Base-by-base conservation (phyloP, 2,888 invertebrate genomes). In the Pollenia angustigena region DNA sequence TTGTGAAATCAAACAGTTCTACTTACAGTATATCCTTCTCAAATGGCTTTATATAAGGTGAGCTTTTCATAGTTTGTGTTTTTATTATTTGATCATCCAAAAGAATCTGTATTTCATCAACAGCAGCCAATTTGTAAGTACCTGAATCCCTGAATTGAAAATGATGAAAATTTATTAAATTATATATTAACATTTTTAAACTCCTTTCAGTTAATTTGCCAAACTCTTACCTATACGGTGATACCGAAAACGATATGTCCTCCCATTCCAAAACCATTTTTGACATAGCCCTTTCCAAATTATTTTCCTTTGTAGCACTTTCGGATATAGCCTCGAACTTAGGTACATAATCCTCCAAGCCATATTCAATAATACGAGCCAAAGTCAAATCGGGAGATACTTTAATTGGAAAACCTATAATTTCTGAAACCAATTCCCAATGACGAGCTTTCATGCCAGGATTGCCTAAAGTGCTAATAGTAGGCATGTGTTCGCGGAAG, bases 31-130 rank as follows among this genome's bases (percentile, higher is more conserved):
- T 97, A 91, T 96, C 95, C 72, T 95, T 95, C 93, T 98, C 97
- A 92, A 99, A 98, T 0, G 99, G 99, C 92, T 98, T 98, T 88
- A 99, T 98, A 90, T 98, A 99, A 0, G 98, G 98, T 0, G 99
- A 99, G 91, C 98, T 98, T 93, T 98, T 97, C 98, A 99, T 99
- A 0, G 99, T 98, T 92, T 99, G 98, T 1, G 98, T 98, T 93
- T 99, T 99, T 10, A 99, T 97, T 89, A 99, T 97, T 92, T 99
- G 99, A 92, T 99, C 99, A 93, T 99, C 99, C 78, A 99, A 94
- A 71, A 98, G 94, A 50, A 98, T 94, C 93, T 99, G 99, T 91
- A 99, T 98, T 90, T 99, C 98, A 93, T 99, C 99, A 7, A 99
- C 95, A 84, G 97, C 96, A 0, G 98, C 97, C 86, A 99, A 94